Base-by-base conservation (phyloP, 2,888 invertebrate genomes). In the Xestia sexstrigata region DNA sequence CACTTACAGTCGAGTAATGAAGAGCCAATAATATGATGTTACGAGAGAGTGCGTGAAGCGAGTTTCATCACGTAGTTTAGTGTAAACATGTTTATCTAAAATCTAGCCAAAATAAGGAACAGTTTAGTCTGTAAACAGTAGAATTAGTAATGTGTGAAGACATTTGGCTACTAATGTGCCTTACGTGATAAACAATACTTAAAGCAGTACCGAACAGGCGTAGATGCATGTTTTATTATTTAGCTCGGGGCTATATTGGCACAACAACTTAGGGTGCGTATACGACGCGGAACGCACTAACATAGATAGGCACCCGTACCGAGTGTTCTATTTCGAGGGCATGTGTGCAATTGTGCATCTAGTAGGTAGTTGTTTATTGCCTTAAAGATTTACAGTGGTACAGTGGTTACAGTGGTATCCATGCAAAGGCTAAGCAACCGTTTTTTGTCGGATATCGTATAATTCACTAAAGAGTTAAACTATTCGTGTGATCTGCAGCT, bases 111-210 rank as follows among this genome's bases (percentile, higher is more conserved):
- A 68, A 42, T 60, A 60, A 78, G 42, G 55, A 70, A 55, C n/a
- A 76, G 55, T 65, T 75, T 65, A 58, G 49, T 6, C 6, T 66
- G 65, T 49, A 79, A 69, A 65, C 26, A 75, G 79, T 66, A 7
- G 75, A 45, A 69, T 75, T 58, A 39, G 60, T 79, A 58, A 69
- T 66, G 77, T 81, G 72, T 81, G 68, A 78, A 77, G 68, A 60
- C 35, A 68, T 69, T 79, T 65, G 49, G 69, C 49, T 75, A 65
- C 75, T 79, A 79, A 79, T 79, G 20, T 81, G 47, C 58, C 68
- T 79, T 15, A 71, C 82, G 82, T 79, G 82, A 63, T 71, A 63
- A 82, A 71, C 63, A 78, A 74, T 82, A 82, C 74, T 82, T 82
- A 74, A 82, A 66, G 71, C 74, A 67, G 52, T 79, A 69, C 62